Evolutionary conservation across 1,140 invertebrate genomes (phyloP).

Genomic region (Anastrepha obliqua): DNA sequence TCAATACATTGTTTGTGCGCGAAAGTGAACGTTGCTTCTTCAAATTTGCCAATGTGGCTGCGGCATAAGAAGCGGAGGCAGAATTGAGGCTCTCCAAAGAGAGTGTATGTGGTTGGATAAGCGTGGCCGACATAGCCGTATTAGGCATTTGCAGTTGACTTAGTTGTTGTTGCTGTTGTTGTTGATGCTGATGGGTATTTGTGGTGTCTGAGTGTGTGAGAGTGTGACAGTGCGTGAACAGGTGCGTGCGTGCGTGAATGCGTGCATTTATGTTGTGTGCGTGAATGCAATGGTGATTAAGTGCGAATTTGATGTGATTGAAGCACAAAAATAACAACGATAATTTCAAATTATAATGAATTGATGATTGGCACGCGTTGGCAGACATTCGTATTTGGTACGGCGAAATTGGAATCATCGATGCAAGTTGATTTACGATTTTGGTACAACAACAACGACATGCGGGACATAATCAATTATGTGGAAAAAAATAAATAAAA

Average conservation of each 20-base stretch:
- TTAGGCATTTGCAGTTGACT: constrained; percentile 61
- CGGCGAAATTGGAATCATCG: neutral
- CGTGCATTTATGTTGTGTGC: neutral
- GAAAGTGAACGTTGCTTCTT: constrained; percentile 92
- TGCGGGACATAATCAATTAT: neutral
- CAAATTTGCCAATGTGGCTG: constrained; percentile 86
- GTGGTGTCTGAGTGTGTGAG: constrained; percentile 46
- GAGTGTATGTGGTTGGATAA: constrained; percentile 57
- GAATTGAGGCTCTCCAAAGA: constrained; percentile 26
- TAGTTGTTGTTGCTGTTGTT: constrained; percentile 43
- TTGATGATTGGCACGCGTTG: neutral
- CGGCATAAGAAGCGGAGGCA: constrained; percentile 62
- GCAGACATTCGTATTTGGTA: neutral
- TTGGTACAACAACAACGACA: constrained; percentile 30
- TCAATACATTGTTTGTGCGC: constrained; percentile 78
- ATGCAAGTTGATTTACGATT: neutral
- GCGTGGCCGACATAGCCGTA: constrained; percentile 76
- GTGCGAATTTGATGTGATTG: neutral
- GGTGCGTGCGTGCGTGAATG: constrained; percentile 4
- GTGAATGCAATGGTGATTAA: neutral
- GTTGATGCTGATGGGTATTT: constrained; percentile 56
- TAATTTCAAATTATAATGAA: neutral
- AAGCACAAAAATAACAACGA: neutral
- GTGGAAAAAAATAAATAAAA: neutral
- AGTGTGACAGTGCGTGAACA: neutral